Conservation (phyloP, 2,888 invertebrate species). For the Lepetodrilus schrolli region DNA sequence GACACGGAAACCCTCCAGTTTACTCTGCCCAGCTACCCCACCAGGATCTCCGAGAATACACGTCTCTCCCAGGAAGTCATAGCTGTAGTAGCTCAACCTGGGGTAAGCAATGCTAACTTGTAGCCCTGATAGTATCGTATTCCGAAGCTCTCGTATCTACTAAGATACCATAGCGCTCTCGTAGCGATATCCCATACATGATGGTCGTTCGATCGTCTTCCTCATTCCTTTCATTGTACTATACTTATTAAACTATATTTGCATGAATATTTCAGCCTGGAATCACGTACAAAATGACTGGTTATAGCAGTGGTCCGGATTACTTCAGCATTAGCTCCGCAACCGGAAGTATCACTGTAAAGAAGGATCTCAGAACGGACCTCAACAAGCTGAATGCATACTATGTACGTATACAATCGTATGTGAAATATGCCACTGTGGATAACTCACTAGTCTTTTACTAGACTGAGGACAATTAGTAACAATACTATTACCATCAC, state of each 20-base stretch:
- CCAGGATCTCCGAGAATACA: conserved; percentile 59
- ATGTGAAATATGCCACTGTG: conserved; percentile 43
- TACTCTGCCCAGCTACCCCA: conserved; percentile 45
- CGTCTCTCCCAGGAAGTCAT: conserved; percentile 50
- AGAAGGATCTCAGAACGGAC: conserved; percentile 55
- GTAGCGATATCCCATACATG: no score
- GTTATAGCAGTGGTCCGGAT: conserved; percentile 61
- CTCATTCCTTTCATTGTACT: no score
- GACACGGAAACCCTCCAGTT: conserved; percentile 53
- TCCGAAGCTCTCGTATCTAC: no score
- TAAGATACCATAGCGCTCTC: no score
- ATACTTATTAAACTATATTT: background rate
- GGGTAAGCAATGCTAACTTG: conserved; percentile 41
- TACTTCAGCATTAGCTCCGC: conserved; percentile 55
- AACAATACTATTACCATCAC: background rate
- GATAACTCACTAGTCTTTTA: background rate
- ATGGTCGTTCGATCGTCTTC: background rate
- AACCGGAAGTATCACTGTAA: conserved; percentile 48
- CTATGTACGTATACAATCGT: conserved; percentile 40
- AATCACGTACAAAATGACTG: conserved; percentile 53
- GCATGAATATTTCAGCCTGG: conserved; percentile 46
- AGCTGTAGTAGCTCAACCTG: conserved; percentile 51
- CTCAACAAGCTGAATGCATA: conserved; percentile 51
- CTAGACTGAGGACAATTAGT: background rate
- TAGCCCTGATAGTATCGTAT: no score